Percentiles rank a stretch among this genome's conserved stretches.
Conservation (phyloP, 2,888 invertebrate species). For the Alloplasta piceator region DNA sequence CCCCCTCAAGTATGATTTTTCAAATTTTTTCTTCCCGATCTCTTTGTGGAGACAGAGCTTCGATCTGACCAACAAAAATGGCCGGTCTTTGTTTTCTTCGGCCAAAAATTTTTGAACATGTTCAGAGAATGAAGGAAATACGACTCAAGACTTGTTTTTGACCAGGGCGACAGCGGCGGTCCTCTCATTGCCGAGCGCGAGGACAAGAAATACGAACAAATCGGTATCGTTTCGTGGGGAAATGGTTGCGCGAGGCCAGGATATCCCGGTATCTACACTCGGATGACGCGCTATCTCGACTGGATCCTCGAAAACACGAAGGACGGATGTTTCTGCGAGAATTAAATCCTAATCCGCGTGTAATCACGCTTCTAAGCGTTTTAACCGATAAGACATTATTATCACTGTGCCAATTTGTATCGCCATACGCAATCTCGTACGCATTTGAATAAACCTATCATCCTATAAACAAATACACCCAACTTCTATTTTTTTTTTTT, state of each 20-base stretch:
- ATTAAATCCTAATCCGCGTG: slow-evolving; percentile 80
- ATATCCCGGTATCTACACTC: slow-evolving; percentile 93
- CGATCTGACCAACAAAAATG: no score
- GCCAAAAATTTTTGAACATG: background rate
- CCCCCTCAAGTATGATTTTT: background rate
- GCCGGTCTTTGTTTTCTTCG: background rate
- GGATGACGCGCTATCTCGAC: slow-evolving; percentile 91
- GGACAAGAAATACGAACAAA: slow-evolving; percentile 91
- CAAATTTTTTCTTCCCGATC: background rate
- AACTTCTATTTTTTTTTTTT: no score
- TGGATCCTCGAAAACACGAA: slow-evolving; percentile 92
- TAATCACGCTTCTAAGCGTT: no score
- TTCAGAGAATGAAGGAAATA: background rate
- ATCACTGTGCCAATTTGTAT: slow-evolving; percentile 47
- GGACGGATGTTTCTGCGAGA: slow-evolving; percentile 92
- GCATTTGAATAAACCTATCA: slow-evolving; percentile 18
- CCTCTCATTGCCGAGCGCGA: slow-evolving; percentile 90
- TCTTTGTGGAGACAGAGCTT: no score
- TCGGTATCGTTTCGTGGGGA: slow-evolving; percentile 95
- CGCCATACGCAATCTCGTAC: slow-evolving; percentile 47
- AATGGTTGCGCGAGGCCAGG: slow-evolving; percentile 94
- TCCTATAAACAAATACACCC: background rate
- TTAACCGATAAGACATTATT: no score
- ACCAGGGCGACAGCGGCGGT: slow-evolving; percentile 92
- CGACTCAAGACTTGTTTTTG: slow-evolving; percentile 55